Evolutionary conservation across 2,888 invertebrate species (phyloP).

Genomic region (Phragmatobia fuliginosa): DNA sequence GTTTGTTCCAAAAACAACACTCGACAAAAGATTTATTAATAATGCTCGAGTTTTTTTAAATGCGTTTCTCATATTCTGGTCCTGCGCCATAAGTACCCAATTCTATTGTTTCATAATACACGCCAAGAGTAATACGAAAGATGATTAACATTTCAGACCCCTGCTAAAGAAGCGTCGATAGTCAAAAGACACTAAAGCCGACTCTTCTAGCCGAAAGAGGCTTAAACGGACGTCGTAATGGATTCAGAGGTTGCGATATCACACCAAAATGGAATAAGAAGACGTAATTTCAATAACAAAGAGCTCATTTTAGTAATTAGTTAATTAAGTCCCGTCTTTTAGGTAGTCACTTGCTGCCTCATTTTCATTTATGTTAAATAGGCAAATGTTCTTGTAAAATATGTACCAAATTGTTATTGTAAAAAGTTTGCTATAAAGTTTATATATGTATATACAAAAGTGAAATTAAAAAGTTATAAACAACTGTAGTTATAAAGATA

Average conservation of each 20-base stretch:
- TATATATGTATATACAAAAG: no score
- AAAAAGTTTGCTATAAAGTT: not conserved
- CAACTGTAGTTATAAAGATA: not conserved
- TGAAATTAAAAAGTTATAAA: not conserved
- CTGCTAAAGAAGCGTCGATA: not conserved
- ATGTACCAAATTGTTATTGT: not conserved
- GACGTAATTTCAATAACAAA: constrained; percentile 4
- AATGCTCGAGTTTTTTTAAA: no score
- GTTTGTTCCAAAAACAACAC: no score
- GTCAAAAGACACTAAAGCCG: not conserved
- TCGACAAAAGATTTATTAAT: no score
- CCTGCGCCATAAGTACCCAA: not conserved
- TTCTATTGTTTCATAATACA: not conserved
- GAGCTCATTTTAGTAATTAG: constrained; percentile 13
- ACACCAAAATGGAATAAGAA: not conserved
- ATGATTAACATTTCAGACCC: not conserved
- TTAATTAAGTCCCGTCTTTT: constrained; percentile 10
- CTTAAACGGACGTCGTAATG: not conserved
- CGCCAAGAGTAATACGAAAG: not conserved
- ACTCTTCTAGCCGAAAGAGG: not conserved
- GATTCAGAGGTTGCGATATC: not conserved
- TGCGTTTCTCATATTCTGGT: not conserved
- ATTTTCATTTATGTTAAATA: not conserved
- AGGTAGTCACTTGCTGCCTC: not conserved
- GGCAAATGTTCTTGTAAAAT: not conserved